Evolutionary conservation across 2,888 invertebrate genomes (phyloP).

Genomic region (Branchipolynoe longqiensis): DNA sequence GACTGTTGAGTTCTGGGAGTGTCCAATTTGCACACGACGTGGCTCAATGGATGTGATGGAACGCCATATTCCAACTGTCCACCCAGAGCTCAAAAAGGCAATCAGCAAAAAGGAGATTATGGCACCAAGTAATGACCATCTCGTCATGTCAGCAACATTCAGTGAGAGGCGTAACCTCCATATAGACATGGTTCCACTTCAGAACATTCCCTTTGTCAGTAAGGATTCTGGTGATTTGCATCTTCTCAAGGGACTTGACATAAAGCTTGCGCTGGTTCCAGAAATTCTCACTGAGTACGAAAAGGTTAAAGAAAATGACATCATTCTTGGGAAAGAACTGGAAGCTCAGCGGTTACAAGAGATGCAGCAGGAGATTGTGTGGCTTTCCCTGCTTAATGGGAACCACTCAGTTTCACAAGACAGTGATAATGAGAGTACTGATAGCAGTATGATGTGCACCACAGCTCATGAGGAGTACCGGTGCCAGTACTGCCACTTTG

Average conservation of each 20-base stretch:
- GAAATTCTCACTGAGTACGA: neutral
- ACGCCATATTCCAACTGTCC: slow-evolving; percentile 17
- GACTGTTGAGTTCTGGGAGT: slow-evolving; percentile 46
- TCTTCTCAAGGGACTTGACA: neutral
- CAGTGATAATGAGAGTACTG: neutral
- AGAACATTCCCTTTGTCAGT: neutral
- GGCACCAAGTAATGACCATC: neutral
- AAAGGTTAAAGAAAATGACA: neutral
- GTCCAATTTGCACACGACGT: slow-evolving; percentile 22
- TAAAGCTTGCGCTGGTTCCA: neutral
- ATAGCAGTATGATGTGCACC: neutral
- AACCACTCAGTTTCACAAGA: no score
- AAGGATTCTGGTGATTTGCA: neutral
- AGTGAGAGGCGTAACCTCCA: slow-evolving; percentile 9
- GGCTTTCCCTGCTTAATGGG: neutral
- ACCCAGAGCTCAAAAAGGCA: slow-evolving; percentile 13
- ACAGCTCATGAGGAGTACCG: slow-evolving; percentile 5
- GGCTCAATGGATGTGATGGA: slow-evolving; percentile 38
- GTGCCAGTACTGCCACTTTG: slow-evolving; percentile 35
- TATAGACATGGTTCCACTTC: neutral
- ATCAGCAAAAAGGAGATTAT: slow-evolving; percentile 53
- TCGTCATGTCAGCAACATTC: neutral
- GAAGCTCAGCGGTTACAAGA: neutral
- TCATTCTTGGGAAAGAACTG: slow-evolving; percentile 1
- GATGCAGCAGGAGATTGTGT: neutral